Conservation (phyloP, 2,797 vertebrate genomes). For the Sciurus vulgaris region DNA sequence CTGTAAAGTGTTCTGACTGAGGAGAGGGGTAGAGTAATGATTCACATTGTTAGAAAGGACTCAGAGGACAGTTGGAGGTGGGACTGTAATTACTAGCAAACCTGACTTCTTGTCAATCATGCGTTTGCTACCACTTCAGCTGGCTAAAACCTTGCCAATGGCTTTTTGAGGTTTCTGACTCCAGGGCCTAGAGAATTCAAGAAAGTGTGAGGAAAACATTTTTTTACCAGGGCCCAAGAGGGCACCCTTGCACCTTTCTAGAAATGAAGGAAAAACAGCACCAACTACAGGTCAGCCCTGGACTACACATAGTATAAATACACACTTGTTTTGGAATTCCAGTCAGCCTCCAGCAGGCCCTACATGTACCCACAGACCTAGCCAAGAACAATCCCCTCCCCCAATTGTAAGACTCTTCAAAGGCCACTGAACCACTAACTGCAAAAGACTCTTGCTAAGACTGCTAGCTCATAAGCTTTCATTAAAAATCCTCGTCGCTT, state of each 20-base stretch:
- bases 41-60: background rate
- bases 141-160: background rate
- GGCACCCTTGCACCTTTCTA: constrained; percentile 70
- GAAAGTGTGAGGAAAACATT: background rate
- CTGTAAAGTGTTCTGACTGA: background rate
- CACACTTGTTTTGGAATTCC: constrained; percentile 39
- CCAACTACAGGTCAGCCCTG: background rate
- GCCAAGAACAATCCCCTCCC: background rate
- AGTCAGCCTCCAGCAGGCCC: background rate
- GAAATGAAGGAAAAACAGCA: constrained; percentile 13
- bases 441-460: background rate
- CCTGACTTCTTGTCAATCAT: background rate
- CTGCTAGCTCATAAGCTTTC: background rate
- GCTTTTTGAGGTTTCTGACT: background rate
- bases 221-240: constrained; percentile 58
- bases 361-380: background rate
- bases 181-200: background rate
- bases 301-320: background rate
- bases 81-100: background rate
- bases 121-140: background rate
- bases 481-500: background rate
- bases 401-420: constrained; percentile 25
- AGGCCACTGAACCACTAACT: background rate
- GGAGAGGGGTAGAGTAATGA: background rate
- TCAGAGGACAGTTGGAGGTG: background rate